A percentile compares a stretch with the other conserved stretches of the same genome.
Evolutionary conservation across 2,888 invertebrate genomes (phyloP).

Genomic region (Euplexia lucipara): DNA sequence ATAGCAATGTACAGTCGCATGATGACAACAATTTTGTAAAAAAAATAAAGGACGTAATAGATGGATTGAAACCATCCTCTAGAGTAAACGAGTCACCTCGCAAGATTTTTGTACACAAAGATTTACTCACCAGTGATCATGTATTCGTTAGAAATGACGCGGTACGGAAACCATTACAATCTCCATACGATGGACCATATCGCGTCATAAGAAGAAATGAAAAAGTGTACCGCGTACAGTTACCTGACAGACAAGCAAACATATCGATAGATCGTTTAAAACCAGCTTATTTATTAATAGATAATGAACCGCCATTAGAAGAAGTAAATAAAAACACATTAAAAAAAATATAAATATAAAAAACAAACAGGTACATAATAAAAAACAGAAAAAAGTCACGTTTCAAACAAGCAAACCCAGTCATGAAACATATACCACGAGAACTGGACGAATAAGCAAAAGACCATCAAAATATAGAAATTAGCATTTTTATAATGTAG

Average conservation of each 20-base stretch:
- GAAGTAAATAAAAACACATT: too few species aligned
- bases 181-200: slow-evolving; percentile 5
- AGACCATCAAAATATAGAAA: not conserved
- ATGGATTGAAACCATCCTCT: not conserved
- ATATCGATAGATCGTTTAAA: not conserved
- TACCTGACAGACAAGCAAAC: not conserved
- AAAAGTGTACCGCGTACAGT: not conserved
- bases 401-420: not conserved
- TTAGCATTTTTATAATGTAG: too few species aligned
- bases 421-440: not conserved
- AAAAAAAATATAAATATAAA: too few species aligned
- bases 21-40: not conserved
- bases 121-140: not conserved
- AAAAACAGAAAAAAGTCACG: not conserved
- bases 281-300: not conserved
- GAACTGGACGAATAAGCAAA: not conserved
- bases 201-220: slow-evolving; percentile 1
- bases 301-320: not conserved
- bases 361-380: too few species aligned
- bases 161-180: slow-evolving; percentile 4
- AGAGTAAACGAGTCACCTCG: not conserved
- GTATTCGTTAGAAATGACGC: slow-evolving; percentile 2
- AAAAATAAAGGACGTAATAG: not conserved
- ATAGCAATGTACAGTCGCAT: slow-evolving; percentile 1
- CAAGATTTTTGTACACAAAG: slow-evolving; percentile 4